phyloP scores from a whole-genome alignment of 2,797 vertebrate genomes.

The Chelonia mydas region DNA sequence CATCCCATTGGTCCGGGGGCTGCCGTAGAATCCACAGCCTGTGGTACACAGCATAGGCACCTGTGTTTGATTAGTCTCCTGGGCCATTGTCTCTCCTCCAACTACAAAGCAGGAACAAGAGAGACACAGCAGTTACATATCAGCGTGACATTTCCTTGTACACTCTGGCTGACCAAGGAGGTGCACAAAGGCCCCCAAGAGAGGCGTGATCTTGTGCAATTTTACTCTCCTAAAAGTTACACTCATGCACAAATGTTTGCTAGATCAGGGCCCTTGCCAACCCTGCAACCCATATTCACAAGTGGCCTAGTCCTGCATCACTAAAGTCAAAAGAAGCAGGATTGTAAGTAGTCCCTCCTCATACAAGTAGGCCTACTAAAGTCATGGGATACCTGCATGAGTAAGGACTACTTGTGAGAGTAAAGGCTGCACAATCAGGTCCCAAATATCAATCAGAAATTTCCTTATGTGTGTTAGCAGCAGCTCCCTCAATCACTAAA shows the following conservation, averaged over 20 bases:
- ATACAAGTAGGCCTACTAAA: background rate
- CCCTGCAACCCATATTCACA: background rate
- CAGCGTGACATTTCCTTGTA: fast-evolving
- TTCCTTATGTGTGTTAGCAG: fast-evolving
- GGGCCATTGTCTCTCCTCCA: constrained; percentile 87
- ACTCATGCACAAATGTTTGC: background rate
- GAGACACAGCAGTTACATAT: constrained; percentile 4
- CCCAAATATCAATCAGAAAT: background rate
- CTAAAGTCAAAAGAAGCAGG: background rate
- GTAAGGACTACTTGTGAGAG: fast-evolving
- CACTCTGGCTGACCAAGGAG: constrained; percentile 24
- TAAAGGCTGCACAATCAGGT: fast-evolving
- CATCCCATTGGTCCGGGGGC: constrained; percentile 93
- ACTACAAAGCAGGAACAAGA: constrained; percentile 28
- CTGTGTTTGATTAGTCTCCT: constrained; percentile 94
- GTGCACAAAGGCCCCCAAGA: constrained; percentile 31
- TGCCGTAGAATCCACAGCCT: constrained; percentile 94
- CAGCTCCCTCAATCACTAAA: background rate
- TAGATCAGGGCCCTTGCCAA: fast-evolving
- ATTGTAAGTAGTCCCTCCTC: fast-evolving
- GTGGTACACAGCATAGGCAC: constrained; percentile 93
- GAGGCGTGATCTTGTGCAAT: background rate
- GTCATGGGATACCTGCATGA: fast-evolving
- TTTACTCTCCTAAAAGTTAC: background rate
- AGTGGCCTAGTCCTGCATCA: background rate